phyloP scores from a whole-genome alignment of 2,113 vertebrate genomes.

The Myocastor coypus region DNA sequence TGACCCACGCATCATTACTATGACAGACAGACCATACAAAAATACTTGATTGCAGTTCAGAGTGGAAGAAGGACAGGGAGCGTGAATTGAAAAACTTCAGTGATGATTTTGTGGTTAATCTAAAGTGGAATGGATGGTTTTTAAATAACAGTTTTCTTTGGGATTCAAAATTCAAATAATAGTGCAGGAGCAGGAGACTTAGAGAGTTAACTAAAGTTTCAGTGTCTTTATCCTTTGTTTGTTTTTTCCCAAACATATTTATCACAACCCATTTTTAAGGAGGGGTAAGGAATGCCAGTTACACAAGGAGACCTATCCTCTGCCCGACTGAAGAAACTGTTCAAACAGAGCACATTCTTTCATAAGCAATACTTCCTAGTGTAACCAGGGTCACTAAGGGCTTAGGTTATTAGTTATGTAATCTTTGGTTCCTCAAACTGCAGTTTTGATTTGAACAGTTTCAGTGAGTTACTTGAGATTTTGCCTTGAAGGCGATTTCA shows the following conservation, averaged over 20 bases:
- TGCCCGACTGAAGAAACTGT: constrained; percentile 77
- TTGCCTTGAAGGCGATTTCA: constrained; percentile 30
- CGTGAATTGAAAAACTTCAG: neutral
- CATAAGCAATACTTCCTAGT: constrained; percentile 76
- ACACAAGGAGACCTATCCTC: constrained; percentile 73
- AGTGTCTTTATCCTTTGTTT: neutral
- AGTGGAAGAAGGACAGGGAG: neutral
- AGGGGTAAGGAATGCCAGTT: constrained; percentile 54
- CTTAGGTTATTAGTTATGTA: constrained; percentile 77
- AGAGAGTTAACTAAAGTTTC: neutral
- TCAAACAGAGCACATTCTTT: constrained; percentile 71
- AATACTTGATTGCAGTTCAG: neutral
- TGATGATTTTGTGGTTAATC: neutral
- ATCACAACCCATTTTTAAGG: constrained; percentile 65
- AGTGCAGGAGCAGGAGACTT: neutral
- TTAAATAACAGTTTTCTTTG: neutral
- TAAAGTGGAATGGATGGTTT: neutral
- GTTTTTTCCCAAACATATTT: constrained; percentile 67
- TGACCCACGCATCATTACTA: neutral
- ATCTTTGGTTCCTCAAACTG: constrained; percentile 70
- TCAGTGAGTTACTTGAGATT: constrained; percentile 74
- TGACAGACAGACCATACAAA: neutral
- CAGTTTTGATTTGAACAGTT: constrained; percentile 74
- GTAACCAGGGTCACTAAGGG: constrained; percentile 69
- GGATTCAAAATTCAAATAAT: neutral